Conservation (phyloP, 2,113 vertebrate species). For the Pelecanoides urinatrix region DNA sequence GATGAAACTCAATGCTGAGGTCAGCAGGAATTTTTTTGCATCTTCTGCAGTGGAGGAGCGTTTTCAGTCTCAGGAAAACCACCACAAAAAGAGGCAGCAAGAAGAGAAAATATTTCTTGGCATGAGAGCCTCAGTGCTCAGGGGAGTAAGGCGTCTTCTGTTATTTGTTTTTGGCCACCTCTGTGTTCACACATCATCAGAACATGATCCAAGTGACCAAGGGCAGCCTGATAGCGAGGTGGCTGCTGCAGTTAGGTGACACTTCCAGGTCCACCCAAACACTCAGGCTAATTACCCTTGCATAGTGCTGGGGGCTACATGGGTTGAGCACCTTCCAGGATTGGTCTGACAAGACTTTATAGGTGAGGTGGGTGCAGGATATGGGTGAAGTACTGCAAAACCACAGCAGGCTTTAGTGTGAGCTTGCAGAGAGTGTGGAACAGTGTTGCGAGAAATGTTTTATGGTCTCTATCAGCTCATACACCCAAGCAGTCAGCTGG, state of each 20-base stretch:
- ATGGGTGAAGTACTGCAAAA: neutral
- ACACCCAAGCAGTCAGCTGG: neutral
- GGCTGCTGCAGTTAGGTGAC: constrained; percentile 22
- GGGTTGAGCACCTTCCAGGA: neutral
- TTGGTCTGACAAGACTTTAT: neutral
- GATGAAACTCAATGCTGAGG: constrained; percentile 28
- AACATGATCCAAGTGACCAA: neutral
- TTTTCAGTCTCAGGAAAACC: constrained; percentile 17
- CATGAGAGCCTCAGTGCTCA: neutral
- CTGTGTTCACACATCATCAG: constrained; percentile 56
- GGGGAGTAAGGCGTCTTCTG: neutral
- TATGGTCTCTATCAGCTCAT: neutral
- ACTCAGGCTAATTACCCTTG: neutral
- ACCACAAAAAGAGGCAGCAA: constrained; percentile 29
- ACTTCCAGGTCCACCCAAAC: constrained; percentile 4
- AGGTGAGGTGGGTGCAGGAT: neutral
- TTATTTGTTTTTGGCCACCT: constrained; percentile 59
- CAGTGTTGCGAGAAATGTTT: neutral
- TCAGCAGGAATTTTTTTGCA: constrained; percentile 34
- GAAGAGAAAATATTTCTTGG: constrained; percentile 13
- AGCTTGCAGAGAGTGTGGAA: neutral
- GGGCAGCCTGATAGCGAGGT: neutral
- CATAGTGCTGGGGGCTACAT: neutral
- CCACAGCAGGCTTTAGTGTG: neutral
- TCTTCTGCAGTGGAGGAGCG: neutral